A percentile compares a stretch with the other conserved stretches of the same genome.
Evolutionary conservation across 2,888 invertebrate species (phyloP).

Genomic region (Sphaeridia pumilis): DNA sequence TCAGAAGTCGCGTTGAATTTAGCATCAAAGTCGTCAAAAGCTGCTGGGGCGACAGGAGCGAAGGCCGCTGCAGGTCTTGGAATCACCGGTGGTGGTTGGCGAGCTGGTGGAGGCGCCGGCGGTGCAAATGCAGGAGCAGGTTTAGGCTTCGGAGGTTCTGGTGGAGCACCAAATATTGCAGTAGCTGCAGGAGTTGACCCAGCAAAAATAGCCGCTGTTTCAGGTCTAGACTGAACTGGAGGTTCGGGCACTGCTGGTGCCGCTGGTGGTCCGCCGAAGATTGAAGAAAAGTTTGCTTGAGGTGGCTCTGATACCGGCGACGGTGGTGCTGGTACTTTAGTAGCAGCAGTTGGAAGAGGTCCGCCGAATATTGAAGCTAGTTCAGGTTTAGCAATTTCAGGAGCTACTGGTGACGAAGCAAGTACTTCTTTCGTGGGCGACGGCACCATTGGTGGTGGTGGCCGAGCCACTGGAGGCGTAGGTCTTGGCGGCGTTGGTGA

Average conservation of each 20-base stretch:
- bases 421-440: not conserved
- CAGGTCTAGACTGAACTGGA: constrained; percentile 12
- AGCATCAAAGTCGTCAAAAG: constrained; percentile 78
- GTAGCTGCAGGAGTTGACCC: constrained; percentile 12
- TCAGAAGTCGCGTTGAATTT: constrained; percentile 62
- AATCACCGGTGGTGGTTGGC: constrained; percentile 16
- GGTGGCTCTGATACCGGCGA: not conserved
- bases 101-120: constrained; percentile 1
- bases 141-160: too few relatives aligned
- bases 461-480: constrained; percentile 37
- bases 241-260: constrained; percentile 4
- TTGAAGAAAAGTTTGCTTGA: not conserved
- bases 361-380: constrained; percentile 7
- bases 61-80: constrained; percentile 9
- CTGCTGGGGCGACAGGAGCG: constrained; percentile 38
- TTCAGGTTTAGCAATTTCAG: not conserved
- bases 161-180: not conserved
- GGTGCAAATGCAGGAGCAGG: too few relatives aligned
- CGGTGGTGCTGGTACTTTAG: not conserved
- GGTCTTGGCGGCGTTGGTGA: constrained; percentile 37
- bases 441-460: not conserved
- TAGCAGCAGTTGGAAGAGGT: constrained; percentile 3
- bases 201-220: not conserved
- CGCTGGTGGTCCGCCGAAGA: not conserved
- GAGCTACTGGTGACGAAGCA: not conserved